Conservation (phyloP, 2,113 vertebrate genomes). For the Cichladusa arquata region DNA sequence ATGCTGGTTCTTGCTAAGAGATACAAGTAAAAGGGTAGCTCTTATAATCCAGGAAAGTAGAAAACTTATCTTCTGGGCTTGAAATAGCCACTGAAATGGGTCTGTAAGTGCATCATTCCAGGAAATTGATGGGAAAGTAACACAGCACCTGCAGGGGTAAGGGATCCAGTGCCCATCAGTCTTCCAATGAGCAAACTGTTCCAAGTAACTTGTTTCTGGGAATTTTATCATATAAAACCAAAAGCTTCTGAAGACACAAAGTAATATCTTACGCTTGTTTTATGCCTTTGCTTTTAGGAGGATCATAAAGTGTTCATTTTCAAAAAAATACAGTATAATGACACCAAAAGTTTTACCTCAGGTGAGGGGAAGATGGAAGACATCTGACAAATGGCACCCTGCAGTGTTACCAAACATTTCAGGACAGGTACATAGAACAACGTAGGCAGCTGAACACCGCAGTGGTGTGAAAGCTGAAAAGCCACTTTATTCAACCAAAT, state of each 20-base stretch:
- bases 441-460: background rate
- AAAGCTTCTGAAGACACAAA: background rate
- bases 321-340: background rate
- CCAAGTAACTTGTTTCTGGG: slow-evolving; percentile 2
- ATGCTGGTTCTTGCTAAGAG: background rate
- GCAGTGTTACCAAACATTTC: background rate
- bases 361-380: background rate
- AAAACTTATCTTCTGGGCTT: background rate
- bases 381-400: background rate
- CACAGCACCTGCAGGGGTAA: background rate
- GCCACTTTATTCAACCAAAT: background rate
- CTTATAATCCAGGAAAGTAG: background rate
- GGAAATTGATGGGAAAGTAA: background rate
- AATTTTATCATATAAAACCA: slow-evolving; percentile 12
- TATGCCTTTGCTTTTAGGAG: slow-evolving; percentile 10
- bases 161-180: background rate
- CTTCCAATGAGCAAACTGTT: background rate
- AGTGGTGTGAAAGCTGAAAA: background rate
- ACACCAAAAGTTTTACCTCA: background rate
- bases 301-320: background rate
- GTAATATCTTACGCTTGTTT: background rate
- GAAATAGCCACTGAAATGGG: background rate
- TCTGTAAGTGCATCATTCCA: background rate
- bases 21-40: background rate
- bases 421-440: background rate